Evolutionary conservation across 2,113 vertebrate species (phyloP), one percentile per base, ranked within the genome.

Genomic region (Paratilapia polleni): DNA sequence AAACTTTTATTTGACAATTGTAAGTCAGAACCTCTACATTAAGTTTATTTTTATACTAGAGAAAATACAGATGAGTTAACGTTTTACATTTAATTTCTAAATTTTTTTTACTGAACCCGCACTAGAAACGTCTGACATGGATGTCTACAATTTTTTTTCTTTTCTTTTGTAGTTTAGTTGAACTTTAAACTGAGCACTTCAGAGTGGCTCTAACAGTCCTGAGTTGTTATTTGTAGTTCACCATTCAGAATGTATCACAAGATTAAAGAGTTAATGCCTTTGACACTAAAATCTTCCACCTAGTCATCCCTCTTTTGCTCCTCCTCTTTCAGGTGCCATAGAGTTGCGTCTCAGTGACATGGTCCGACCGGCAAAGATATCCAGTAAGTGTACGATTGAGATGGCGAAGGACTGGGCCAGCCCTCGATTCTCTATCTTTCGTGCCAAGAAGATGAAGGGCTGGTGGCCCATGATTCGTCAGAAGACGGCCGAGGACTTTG

Each of bases 401-500:
- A 96, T 99, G 97, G 97, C 97, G 47, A 96, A 94, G 9, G 96
- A 97, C 3, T 94, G 95, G 1, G 97, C 97, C 2, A 70, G 91
- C 1, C 97, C 97, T 0, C 96, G 97, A 52, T 96, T 97, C 90
- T 98, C 97, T 31, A 96, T 99, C 91, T 98, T 99, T 54, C 94
- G 95, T 41, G 97, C 96, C 79, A 97, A 97, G 84, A 96, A 97
- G 68, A 95, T 98, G 96, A 96, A 95, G 59, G 97, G 97, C 79
- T 99, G 97, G 97, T 99, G 98, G 98, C 98, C 97, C 0, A 94
- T 99, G 57, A 95, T 96, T 88, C 98, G 97, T 78, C 93, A 95
- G 54, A 96, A 95, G 91, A 97, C 96, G 17, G 94, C 94, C 0
- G 96, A 97, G 86, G 97, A 98, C 0, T 92, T 96, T 0, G 95